Conservation (phyloP, 2,888 invertebrate species). For the Ormyrus labotus region DNA sequence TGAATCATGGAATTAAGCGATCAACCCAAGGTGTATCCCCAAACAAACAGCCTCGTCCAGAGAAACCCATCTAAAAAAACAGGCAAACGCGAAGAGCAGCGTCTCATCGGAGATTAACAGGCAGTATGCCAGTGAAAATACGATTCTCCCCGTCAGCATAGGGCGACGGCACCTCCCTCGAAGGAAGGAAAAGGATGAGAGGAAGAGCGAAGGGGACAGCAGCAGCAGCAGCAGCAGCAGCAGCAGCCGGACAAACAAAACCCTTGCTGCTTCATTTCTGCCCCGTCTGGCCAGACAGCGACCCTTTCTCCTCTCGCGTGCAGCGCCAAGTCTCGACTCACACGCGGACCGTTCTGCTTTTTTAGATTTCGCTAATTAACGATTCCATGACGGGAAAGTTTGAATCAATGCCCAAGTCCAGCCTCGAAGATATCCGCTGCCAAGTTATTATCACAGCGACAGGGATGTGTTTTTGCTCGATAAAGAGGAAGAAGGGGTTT, state of each 20-base stretch:
- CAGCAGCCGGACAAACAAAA: constrained; percentile 76
- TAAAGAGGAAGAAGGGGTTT: not conserved
- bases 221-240: constrained; percentile 59
- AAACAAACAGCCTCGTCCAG: not conserved
- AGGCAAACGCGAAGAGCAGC: not conserved
- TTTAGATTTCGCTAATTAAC: constrained; percentile 71
- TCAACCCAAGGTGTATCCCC: no score
- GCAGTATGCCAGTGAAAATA: constrained; percentile 36
- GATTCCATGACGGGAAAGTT: constrained; percentile 54
- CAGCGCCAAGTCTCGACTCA: not conserved
- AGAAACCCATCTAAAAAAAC: constrained; percentile 3
- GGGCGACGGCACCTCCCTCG: not conserved
- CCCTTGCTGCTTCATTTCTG: constrained; percentile 58
- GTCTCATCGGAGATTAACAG: constrained; percentile 36
- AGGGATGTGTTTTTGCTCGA: constrained; percentile 14
- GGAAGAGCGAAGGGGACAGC: constrained; percentile 49
- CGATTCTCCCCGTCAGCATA: constrained; percentile 1
- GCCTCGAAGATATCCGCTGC: constrained; percentile 13
- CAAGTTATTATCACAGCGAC: constrained; percentile 6
- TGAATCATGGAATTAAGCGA: no score
- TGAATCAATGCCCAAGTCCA: constrained; percentile 1
- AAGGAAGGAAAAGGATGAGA: constrained; percentile 33
- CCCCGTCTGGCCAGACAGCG: constrained; percentile 72
- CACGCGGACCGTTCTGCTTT: constrained; percentile 57
- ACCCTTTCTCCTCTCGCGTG: constrained; percentile 62